Percentiles rank a stretch among this genome's conserved stretches.
Evolutionary conservation across 2,797 vertebrate species (phyloP).

Genomic region (Enoplosus armatus): DNA sequence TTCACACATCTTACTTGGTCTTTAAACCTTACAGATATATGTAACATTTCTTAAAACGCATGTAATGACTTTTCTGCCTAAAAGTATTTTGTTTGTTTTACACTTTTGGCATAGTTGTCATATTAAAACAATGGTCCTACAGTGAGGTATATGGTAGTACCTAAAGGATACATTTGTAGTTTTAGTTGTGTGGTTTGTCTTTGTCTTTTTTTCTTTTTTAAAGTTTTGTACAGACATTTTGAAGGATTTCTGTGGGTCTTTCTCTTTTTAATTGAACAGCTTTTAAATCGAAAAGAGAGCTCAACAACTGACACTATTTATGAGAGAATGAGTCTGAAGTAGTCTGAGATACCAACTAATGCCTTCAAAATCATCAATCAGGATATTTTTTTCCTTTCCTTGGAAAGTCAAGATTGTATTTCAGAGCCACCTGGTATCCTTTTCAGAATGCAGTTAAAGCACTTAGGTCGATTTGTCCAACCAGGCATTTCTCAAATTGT

Average conservation of each 20-base stretch:
- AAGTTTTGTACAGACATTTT: not conserved
- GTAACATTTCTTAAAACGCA: not conserved
- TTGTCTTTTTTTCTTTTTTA: no score
- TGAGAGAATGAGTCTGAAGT: not conserved
- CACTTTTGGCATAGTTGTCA: not conserved
- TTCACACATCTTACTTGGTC: not conserved
- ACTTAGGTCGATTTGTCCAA: slow-evolving; percentile 4
- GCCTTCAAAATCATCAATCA: not conserved
- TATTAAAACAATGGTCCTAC: not conserved
- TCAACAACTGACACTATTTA: not conserved
- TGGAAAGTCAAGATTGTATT: not conserved
- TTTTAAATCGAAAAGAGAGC: not conserved
- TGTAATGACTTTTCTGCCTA: no score
- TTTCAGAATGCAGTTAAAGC: not conserved
- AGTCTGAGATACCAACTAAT: not conserved
- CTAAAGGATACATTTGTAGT: not conserved
- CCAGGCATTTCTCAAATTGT: not conserved
- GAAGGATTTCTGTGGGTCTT: not conserved
- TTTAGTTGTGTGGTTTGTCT: not conserved
- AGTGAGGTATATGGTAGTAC: not conserved
- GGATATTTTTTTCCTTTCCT: not conserved
- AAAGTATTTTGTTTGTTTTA: no score
- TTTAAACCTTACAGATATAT: not conserved
- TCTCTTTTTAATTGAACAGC: not conserved
- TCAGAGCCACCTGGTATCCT: not conserved